These are phyloP conservation scores for Gavialis gangeticus DNA, from an alignment of 2,113 vertebrate species.

Conservation along the genomic window DNA sequence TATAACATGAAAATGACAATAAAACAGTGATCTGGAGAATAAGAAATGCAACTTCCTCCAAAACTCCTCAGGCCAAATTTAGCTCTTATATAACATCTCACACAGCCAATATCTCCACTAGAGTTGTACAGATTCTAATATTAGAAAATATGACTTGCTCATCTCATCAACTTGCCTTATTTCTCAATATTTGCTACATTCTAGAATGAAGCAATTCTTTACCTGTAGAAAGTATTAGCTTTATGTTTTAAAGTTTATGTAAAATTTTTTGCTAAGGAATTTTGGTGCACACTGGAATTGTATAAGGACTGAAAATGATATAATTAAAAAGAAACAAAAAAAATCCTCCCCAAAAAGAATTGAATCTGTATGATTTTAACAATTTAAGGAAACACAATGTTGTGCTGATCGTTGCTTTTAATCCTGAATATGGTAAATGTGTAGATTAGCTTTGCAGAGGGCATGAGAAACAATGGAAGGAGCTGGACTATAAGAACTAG, in stretches of 20 bases:
- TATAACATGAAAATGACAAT: constrained; percentile 38
- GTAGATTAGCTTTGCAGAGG: background rate
- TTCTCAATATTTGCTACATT: background rate
- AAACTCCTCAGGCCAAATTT: background rate
- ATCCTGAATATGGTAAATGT: background rate
- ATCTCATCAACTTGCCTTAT: background rate
- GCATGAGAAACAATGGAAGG: background rate
- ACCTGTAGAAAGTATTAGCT: background rate
- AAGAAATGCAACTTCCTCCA: constrained; percentile 24
- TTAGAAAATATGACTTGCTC: background rate
- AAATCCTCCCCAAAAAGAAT: background rate
- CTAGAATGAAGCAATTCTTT: background rate
- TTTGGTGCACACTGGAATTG: background rate
- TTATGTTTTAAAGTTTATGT: background rate
- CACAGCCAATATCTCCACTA: background rate
- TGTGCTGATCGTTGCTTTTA: background rate
- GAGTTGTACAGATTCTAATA: background rate
- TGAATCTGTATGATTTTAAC: background rate
- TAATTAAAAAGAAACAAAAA: background rate
- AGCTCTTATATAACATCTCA: background rate
- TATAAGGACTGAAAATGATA: background rate
- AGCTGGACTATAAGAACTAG: background rate
- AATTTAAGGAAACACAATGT: background rate
- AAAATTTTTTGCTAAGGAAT: background rate
- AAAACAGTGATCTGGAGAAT: constrained; percentile 38